A percentile compares a stretch with the other conserved stretches of the same genome.
These are phyloP conservation scores for Noctua pronuba DNA, from an alignment of 2,888 invertebrate species.

Conservation along the genomic window DNA sequence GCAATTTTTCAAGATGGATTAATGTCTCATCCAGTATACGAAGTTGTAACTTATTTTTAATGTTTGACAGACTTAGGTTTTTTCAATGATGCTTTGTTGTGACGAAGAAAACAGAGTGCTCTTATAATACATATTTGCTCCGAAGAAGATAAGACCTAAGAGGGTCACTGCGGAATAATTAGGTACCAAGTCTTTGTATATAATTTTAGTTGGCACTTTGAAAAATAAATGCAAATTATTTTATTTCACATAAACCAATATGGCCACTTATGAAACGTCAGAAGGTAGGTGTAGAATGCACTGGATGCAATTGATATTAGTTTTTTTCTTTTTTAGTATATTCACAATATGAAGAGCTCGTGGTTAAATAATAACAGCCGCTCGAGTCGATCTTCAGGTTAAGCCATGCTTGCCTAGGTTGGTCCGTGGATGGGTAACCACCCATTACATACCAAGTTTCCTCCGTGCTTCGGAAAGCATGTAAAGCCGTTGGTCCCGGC, in stretches of 20 bases:
- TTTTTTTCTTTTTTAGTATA: background rate
- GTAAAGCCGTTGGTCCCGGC: too few species aligned
- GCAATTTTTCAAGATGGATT: conserved; percentile 66
- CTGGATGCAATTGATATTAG: too few species aligned
- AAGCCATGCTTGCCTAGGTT: too few species aligned
- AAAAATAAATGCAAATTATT: background rate
- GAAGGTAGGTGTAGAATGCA: background rate
- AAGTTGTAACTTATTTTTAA: conserved; percentile 59
- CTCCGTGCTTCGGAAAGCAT: too few species aligned
- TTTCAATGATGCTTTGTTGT: conserved; percentile 4
- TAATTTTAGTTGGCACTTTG: background rate
- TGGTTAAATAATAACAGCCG: too few species aligned
- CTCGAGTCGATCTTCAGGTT: too few species aligned
- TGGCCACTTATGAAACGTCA: background rate
- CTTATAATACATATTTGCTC: background rate
- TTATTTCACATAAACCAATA: background rate
- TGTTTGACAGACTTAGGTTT: conserved; percentile 50
- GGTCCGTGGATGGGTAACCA: too few species aligned
- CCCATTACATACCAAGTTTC: too few species aligned
- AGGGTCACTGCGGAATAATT: background rate
- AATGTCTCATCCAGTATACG: conserved; percentile 53
- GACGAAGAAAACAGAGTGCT: background rate
- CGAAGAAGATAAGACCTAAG: background rate
- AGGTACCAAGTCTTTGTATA: background rate
- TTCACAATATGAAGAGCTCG: too few species aligned